Base-by-base conservation (phyloP, 2,113 vertebrate species). In the Capra hircus region DNA sequence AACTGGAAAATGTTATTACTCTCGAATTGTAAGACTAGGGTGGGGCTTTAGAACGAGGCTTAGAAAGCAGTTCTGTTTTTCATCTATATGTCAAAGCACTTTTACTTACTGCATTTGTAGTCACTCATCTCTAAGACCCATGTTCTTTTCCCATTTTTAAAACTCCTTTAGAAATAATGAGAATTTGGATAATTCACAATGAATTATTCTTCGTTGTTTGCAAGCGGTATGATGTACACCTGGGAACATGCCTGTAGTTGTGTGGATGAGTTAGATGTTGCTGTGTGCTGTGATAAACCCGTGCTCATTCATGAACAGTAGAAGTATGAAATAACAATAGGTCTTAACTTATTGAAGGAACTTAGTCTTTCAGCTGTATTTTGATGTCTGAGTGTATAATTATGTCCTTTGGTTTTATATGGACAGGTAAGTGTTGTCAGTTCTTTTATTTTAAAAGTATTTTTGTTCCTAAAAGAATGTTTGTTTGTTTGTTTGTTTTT, bases 1-100 rank as follows among this genome's bases (percentile, higher is more conserved):
- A 94, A 83, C 71, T 94, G 30, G 78, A 89, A 93, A 95, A 50
- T 43, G 64, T 53, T 85, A 84, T 88, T 84, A 57, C 77, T 93
- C 50, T 96, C 67, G 48, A n/a, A 71, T 86, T 83, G 43, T 93
- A 91, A 94, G 97, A 85, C 33, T 25, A 77, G 74, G 74, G 28
- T 88, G 28, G 21, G 82, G 45, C 67, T 91, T 93, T 85, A 40
- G 50, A 86, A 33, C 55, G 57, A 90, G 52, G 12, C 74, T 88
- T 28, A 74, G 86, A 97, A 86, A 85, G 81, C 53, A 94, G 48
- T 52, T 94, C 88, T 94, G 1, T 67, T 91, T 92, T 80, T 30
- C 14, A 67, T 48, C 28, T 55, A 48, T 12, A 45, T 77, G 48
- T 83, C 50, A 59, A 60, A 90, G 40, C 95, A 10, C 2, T 93